Evolutionary conservation across 2,888 invertebrate genomes (phyloP).

Genomic region (Eustalomyia histrio): DNA sequence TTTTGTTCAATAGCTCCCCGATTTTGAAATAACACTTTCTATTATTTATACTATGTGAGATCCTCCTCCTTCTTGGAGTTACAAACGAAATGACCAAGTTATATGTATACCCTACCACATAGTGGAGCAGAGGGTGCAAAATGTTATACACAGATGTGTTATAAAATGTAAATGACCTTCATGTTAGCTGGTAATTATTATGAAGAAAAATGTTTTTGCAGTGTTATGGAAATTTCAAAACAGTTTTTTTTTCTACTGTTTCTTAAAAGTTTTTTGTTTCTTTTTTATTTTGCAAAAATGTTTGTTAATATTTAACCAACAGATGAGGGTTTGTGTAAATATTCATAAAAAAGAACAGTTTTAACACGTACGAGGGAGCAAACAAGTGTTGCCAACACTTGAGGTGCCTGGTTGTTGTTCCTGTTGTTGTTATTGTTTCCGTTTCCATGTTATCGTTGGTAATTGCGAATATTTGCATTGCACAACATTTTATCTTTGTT

Average conservation of each 20-base stretch:
- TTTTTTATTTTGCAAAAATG: not conserved
- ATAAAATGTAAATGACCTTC: slow-evolving; percentile 6
- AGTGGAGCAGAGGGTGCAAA: no score
- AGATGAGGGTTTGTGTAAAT: not conserved
- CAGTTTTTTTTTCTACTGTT: not conserved
- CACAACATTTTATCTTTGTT: no score
- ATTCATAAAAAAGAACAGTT: not conserved
- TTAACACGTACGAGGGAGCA: not conserved
- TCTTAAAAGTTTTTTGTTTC: not conserved
- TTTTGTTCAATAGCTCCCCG: no score
- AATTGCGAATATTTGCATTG: not conserved
- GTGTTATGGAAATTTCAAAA: not conserved
- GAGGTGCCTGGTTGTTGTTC: not conserved
- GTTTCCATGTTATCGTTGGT: not conserved
- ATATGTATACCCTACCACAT: no score
- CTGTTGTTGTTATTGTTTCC: not conserved
- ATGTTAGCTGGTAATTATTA: slow-evolving; percentile 7
- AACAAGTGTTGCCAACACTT: not conserved
- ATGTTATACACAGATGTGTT: not conserved
- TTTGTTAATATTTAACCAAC: not conserved
- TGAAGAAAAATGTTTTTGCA: not conserved
- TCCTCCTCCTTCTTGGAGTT: no score
- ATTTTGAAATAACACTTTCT: no score
- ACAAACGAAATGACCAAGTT: no score
- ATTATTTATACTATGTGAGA: no score